These are phyloP conservation scores for Eremophila alpestris DNA, from an alignment of 2,797 vertebrate genomes.

Conservation along the genomic window DNA sequence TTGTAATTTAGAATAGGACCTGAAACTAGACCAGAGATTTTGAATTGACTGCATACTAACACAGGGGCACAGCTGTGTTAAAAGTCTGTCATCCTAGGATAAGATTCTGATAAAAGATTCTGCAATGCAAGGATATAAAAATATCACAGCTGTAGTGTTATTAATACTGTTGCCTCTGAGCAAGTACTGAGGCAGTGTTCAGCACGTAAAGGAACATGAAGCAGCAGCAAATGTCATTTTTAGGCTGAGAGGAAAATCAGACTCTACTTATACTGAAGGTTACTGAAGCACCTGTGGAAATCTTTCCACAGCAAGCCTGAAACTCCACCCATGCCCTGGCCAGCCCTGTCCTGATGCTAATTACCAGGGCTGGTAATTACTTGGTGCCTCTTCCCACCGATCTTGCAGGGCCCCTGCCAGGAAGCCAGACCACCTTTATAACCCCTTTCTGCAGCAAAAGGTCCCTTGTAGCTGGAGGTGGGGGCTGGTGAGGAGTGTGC, in stretches of 20 bases:
- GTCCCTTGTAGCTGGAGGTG: accelerated
- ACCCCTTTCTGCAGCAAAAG: accelerated
- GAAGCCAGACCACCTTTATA: background rate
- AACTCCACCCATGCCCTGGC: background rate
- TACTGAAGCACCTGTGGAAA: background rate
- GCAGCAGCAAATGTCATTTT: background rate
- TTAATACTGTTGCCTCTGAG: background rate
- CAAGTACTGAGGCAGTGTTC: background rate
- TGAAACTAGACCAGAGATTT: background rate
- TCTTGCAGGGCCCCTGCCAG: background rate
- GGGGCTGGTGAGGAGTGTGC: background rate
- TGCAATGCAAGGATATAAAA: background rate
- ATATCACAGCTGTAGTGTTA: background rate
- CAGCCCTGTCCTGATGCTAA: background rate
- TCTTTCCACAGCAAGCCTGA: background rate
- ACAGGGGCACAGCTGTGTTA: background rate
- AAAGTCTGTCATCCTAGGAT: background rate
- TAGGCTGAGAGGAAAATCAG: background rate
- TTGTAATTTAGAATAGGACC: background rate
- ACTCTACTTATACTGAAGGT: background rate
- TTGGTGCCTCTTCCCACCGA: background rate
- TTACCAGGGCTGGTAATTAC: background rate
- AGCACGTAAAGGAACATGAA: background rate
- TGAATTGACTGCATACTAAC: background rate
- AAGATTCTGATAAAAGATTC: background rate